Conservation (phyloP, 2,113 vertebrate genomes). For the Rissa tridactyla region DNA sequence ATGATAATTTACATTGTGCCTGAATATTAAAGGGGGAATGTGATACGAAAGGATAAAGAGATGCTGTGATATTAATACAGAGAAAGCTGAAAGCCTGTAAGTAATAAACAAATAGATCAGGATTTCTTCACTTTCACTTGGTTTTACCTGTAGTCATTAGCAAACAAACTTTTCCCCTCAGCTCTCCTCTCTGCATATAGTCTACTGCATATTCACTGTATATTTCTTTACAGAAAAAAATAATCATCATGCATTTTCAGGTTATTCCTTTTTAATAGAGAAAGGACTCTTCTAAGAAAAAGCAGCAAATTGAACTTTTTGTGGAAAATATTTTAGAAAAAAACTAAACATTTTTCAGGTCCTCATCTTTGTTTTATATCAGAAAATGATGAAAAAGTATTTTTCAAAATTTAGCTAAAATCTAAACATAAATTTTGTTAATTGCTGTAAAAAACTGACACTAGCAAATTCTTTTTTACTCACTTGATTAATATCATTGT, state of each 20-base stretch:
- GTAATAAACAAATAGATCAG: not conserved
- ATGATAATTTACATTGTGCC: not conserved
- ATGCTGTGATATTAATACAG: not conserved
- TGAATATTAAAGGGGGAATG: not conserved
- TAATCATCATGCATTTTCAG: not conserved
- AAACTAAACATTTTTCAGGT: not conserved
- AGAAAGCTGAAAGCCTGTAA: not conserved
- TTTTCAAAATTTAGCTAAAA: not conserved
- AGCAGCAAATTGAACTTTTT: not conserved
- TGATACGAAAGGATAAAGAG: not conserved
- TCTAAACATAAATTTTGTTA: not conserved
- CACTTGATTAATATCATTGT: not conserved
- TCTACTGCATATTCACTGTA: not conserved
- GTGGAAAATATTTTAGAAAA: not conserved
- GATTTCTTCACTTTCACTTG: not conserved
- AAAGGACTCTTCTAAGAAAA: not conserved
- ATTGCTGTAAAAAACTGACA: not conserved
- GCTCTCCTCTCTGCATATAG: not conserved
- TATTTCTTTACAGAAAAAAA: not conserved
- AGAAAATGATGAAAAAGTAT: not conserved
- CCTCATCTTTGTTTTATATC: not conserved
- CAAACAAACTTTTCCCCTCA: not conserved
- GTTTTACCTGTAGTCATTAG: not conserved
- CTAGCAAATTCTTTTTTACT: not conserved
- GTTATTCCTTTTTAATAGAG: not conserved